These are phyloP conservation scores for Diabrotica balteata DNA, from an alignment of 2,888 invertebrate species.

Conservation along the genomic window DNA sequence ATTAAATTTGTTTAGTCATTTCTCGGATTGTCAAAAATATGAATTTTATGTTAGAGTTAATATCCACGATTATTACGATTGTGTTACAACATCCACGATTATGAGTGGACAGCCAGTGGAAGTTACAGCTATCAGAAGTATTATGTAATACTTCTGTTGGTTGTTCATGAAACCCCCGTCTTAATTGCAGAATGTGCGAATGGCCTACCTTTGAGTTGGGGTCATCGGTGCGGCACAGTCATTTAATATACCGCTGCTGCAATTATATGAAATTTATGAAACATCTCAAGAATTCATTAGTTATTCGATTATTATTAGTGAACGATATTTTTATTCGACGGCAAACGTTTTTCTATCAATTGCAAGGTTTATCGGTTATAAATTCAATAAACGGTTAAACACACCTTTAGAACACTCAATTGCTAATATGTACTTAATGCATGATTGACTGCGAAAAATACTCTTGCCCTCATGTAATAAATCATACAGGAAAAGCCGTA, in stretches of 20 bases:
- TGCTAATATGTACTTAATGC: conserved; percentile 29
- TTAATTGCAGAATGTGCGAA: background rate
- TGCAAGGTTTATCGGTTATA: conserved; percentile 26
- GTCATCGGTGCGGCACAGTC: background rate
- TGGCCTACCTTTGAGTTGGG: background rate
- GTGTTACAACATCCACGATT: too few relatives aligned
- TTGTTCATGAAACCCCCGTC: too few relatives aligned
- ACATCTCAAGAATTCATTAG: conserved; percentile 7
- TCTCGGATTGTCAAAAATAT: too few relatives aligned
- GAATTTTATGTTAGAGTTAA: too few relatives aligned
- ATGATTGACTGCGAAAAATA: conserved; percentile 4
- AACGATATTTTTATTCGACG: conserved; percentile 8
- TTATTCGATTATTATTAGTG: conserved; percentile 5
- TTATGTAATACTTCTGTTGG: too few relatives aligned
- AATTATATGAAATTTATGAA: conserved; percentile 16
- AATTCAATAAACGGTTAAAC: conserved; percentile 27
- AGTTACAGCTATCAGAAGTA: too few relatives aligned
- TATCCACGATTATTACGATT: too few relatives aligned
- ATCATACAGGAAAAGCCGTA: background rate
- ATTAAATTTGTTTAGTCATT: too few relatives aligned
- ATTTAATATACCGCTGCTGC: conserved; percentile 2
- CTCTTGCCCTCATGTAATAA: background rate
- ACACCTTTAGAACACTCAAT: conserved; percentile 34
- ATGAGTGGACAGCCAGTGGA: too few relatives aligned
- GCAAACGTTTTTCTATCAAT: conserved; percentile 12